Conservation (phyloP, 1,140 invertebrate genomes). For the Parapsyche elsis region DNA sequence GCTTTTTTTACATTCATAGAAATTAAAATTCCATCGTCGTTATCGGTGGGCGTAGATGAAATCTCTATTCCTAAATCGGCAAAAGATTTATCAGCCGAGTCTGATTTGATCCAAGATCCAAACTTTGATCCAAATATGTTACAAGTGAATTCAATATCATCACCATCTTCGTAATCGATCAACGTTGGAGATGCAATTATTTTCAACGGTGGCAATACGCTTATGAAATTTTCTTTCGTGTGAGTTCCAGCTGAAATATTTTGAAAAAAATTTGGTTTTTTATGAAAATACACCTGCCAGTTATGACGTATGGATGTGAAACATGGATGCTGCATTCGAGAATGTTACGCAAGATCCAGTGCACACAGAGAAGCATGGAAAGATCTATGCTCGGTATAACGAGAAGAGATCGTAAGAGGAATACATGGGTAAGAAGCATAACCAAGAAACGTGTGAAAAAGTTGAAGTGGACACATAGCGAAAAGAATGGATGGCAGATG, state of each 20-base stretch:
- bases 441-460: no score
- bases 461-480: no score
- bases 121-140: conserved; percentile 38
- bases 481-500: no score
- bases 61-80: not conserved
- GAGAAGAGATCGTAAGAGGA: no score
- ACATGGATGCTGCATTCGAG: no score
- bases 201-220: conserved; percentile 41
- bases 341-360: no score
- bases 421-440: no score
- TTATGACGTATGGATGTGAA: no score
- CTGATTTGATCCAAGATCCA: conserved; percentile 36
- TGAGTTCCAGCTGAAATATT: conserved; percentile 39
- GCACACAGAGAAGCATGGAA: no score
- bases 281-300: no score
- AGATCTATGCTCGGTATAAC: no score
- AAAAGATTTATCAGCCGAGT: not conserved
- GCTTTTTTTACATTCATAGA: conserved; percentile 31
- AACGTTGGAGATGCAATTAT: conserved; percentile 36
- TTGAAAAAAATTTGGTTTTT: not conserved
- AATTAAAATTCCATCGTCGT: conserved; percentile 10
- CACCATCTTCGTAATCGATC: conserved; percentile 40
- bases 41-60: not conserved
- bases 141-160: conserved; percentile 39
- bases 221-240: conserved; percentile 29